Conservation (phyloP, 2,888 invertebrate species). For the Chromoteleia sp. region DNA sequence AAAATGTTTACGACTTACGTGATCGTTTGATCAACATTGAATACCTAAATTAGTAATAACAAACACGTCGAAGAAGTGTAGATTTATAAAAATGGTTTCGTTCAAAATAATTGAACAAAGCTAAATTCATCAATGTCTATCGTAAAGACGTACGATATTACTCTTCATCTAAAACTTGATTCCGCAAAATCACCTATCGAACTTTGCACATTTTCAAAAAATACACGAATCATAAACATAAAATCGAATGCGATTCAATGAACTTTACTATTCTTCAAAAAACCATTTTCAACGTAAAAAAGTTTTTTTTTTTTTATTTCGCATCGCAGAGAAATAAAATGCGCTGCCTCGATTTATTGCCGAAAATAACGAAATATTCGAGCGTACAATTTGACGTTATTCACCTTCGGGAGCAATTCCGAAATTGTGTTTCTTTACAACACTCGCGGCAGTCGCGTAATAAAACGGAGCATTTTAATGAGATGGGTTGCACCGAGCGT, state of each 20-base stretch:
- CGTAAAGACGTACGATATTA: too few relatives aligned
- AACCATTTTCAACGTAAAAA: constrained; percentile 5
- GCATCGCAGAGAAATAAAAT: constrained; percentile 13
- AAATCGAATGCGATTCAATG: constrained; percentile 1
- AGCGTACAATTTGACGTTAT: constrained; percentile 32
- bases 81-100: not conserved
- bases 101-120: too few relatives aligned
- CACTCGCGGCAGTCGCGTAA: constrained; percentile 37
- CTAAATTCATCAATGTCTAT: too few relatives aligned
- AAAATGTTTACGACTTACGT: too few relatives aligned
- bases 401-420: constrained; percentile 41
- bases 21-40: too few relatives aligned
- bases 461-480: constrained; percentile 50
- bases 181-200: not conserved
- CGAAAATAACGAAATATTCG: constrained; percentile 31
- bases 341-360: not conserved
- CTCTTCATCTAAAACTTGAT: not conserved
- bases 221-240: constrained; percentile 8
- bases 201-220: not conserved
- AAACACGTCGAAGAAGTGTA: too few relatives aligned
- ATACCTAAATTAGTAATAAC: too few relatives aligned
- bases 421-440: constrained; percentile 36
- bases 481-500: constrained; percentile 62
- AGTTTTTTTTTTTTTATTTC: constrained; percentile 24
- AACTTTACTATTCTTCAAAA: constrained; percentile 26